Conservation (phyloP, 2,888 invertebrate species). For the Protonemura montana region DNA sequence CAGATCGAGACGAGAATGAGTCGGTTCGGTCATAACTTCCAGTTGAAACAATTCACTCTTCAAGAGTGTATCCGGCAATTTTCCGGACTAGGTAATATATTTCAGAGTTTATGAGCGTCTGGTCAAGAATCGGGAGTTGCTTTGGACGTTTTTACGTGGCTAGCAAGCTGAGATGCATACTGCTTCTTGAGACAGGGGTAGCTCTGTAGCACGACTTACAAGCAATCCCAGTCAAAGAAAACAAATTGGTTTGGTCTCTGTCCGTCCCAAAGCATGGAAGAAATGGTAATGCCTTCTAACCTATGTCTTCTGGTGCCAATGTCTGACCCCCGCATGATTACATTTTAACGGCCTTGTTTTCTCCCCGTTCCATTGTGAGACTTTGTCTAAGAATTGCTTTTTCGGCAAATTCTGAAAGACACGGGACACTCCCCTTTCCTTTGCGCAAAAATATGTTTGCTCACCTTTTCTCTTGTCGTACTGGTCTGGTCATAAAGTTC, state of each 20-base stretch:
- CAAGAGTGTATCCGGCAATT: slow-evolving; percentile 18
- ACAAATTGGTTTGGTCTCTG: slow-evolving; percentile 22
- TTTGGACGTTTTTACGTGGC: neutral
- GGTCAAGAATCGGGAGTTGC: neutral
- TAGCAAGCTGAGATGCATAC: neutral
- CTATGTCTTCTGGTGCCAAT: neutral
- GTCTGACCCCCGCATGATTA: slow-evolving; percentile 16
- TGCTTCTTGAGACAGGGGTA: neutral
- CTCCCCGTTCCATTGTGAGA: slow-evolving; percentile 29
- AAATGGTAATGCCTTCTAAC: neutral
- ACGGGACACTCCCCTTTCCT: slow-evolving; percentile 29
- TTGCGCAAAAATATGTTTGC: slow-evolving; percentile 32
- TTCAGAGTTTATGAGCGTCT: neutral
- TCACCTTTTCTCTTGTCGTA: slow-evolving; percentile 30
- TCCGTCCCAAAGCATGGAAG: neutral
- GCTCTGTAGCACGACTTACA: neutral
- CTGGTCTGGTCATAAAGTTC: neutral
- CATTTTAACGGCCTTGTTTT: slow-evolving; percentile 48
- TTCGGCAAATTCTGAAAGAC: slow-evolving; percentile 39
- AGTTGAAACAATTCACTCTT: neutral
- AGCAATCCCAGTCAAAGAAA: slow-evolving; percentile 20
- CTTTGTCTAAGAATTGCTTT: slow-evolving; percentile 31
- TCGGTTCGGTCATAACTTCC: slow-evolving; percentile 26
- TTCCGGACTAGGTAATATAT: neutral
- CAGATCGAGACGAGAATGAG: neutral